Base-by-base conservation (phyloP, 2,888 invertebrate species). In the Tetragonula carbonaria region DNA sequence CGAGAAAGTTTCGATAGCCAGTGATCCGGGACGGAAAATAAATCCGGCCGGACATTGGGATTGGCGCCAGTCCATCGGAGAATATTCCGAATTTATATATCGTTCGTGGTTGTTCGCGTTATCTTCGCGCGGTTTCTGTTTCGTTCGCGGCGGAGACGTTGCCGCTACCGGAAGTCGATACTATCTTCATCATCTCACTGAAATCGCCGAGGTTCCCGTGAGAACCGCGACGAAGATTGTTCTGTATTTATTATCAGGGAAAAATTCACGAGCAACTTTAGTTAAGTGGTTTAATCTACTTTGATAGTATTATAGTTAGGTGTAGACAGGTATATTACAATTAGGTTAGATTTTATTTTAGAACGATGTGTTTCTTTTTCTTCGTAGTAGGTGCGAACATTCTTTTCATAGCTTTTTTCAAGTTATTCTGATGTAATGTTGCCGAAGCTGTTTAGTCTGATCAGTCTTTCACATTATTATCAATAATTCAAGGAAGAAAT, bases 21-120 rank as follows among this genome's bases (percentile, higher is more conserved):
- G n/a, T 33, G 76, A 28, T 62, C 18, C 67, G 38, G 13, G 50
- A 53, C 50, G 66, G 38, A 50, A 74, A 76, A 82, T 84, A 84
- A 84, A 85, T 73, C 51, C 74, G 65, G 11, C 63, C 74, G 82
- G 74, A 84, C 76, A 76, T 74, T 79, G 84, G 84, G 84, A 84
- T 53, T 78, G 73, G 23, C 72, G 84, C 79, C 85, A 77, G 83
- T 85, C 76, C 76, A 70, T 79, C 66, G 62, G 76, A 74, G 79
- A 77, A 84, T 75, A 84, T 78, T 83, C 70, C 33, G 18, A 73
- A 85, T 85, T 85, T 84, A 85, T 75, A 45, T 45, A 45, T 71
- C 62, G 28, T 16, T 18, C 50, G 65, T 28, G 59, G 63, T 72
- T 75, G 33, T 45, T 59, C 51, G n/a, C 18, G 57, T 57, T 14